Base-by-base conservation (phyloP, 1,140 invertebrate genomes). In the Phthorimaea operculella region DNA sequence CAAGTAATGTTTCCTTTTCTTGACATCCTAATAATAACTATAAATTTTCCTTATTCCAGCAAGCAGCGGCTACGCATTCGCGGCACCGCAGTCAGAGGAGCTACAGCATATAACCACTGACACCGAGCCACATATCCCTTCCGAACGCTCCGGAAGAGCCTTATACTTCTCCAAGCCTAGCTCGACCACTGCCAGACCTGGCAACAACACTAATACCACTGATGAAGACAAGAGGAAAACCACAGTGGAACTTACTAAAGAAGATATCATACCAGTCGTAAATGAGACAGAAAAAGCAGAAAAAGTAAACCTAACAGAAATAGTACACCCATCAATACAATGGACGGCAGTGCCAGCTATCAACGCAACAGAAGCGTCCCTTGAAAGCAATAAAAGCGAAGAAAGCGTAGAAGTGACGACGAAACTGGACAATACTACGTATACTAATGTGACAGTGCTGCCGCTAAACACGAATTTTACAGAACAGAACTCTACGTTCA, bases 151-250 rank as follows among this genome's bases (percentile, higher is more conserved):
- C 52, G 57, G 72, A n/a, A 74, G 77, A 28, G 82, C 79, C 42
- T 77, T 82, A 76, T 83, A 85, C 70, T 78, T 74, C 59, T 72
- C 74, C 0, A 83, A 83, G 60, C 72, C 73, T 0, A 49, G 52
- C 17, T 44, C 55, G 44, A 51, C 62, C 50, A 65, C 59, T 34
- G 59, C 57, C 34, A 49, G 54, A 54, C 62, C 61, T 18, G 51
- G 12, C 16, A 51, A 47, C 42, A 70, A 67, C 62, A 47, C 48
- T 34, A 74, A 64, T n/a, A 28, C 2, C 21, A 28, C 21, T 6
- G 6, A 2, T 28, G 21, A 28, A 4, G 21, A 28, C 2, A 6
- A 28, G 21, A 28, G 6, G 21, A 28, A 28, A 6, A 28, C 21
- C 21, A 6, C 21, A 28, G 21, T 28, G 2, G 36, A 39, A 39